Evolutionary conservation across 2,888 invertebrate species (phyloP), one percentile per base, ranked within the genome.

Genomic region (Xestia ashworthii): DNA sequence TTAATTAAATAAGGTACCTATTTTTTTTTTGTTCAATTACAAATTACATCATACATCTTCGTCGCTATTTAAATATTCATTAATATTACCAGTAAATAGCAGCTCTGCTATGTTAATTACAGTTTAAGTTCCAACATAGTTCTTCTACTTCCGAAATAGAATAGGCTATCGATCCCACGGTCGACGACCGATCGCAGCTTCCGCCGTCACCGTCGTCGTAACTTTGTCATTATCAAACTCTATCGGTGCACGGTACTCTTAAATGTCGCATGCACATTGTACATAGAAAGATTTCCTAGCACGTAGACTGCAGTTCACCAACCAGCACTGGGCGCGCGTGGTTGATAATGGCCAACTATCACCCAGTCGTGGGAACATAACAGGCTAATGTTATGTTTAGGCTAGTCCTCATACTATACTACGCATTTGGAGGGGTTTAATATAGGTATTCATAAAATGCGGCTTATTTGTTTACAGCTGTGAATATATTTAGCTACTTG

Each of bases 131-230:
- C 65, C 41, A 50, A 58, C 50, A 66, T 65, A n/a, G 65, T 65
- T 80, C 25, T 38, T 58, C n/a, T 44, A 66, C 55, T 89, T 90
- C 87, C 75, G 79, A 91, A 92, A 90, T 88, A 82, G 91, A 92
- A 89, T 87, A 76, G 71, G 71, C 84, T 89, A 90, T 92, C 88
- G 90, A 91, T 91, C 88, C 86, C 74, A 46, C 88, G 90, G 91
- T 89, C 90, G 89, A 80, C 87, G 90, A 89, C 90, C 90, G 87
- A 84, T 75, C 88, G 65, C 76, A 73, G 88, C 90, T 89, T 91
- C 91, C 91, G 90, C 84, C 80, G 79, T 74, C 81, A 68, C 84
- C 80, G 79, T 74, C 81, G 70, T 78, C 64, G 65, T 71, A 80
- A 82, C 76, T 80, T 81, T 65, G 79, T 76, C 65, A 58, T 81